Evolutionary conservation across 2,113 vertebrate species (phyloP), one percentile per base, ranked within the genome.

Genomic region (Capreolus pygargus): DNA sequence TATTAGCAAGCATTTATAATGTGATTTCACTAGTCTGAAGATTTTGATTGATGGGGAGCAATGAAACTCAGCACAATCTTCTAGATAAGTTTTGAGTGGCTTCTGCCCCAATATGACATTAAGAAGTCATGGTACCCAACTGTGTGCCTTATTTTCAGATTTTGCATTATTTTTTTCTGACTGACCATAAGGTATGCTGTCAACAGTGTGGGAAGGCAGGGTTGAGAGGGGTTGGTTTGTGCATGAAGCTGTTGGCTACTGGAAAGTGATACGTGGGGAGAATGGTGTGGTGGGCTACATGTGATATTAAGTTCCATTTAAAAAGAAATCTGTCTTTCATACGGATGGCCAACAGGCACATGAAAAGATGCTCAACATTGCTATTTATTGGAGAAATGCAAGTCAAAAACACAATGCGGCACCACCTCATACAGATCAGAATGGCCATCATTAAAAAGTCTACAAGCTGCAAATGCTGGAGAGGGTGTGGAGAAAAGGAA

Each of bases 231-330:
- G 3, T 39, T 83, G 15, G 36, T 55, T n/a, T 57, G 64, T n/a
- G 21, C 39, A 6, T 10, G 21, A 61, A 52, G 11, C 33, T 50
- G 36, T 50, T 28, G 39, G 39, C 11, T 4, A 0, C 33, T 28
- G 14, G 39, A 79, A 39, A 50, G 33, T 0, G 1, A 6, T 17
- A 57, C 0, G 0, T 2, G 8, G 5, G 55, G 33, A 89, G 33
- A 54, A 36, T 55, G 15, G 4, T 30, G 6, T 82, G 43, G 1
- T 13, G 30, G 64, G 36, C 39, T 86, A 43, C 3, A 0, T 58
- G 5, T 64, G 47, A 19, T 55, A 57, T 90, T 27, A 78, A 33
- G 6, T 16, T 57, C 47, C 1, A 54, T 54, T 61, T 1, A 5
- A 7, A 61, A 7, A 57, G n/a, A 39, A 19, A 11, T 45, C 25